Evolutionary conservation across 2,888 invertebrate genomes (phyloP).

Genomic region (Boloria euphrosyne): DNA sequence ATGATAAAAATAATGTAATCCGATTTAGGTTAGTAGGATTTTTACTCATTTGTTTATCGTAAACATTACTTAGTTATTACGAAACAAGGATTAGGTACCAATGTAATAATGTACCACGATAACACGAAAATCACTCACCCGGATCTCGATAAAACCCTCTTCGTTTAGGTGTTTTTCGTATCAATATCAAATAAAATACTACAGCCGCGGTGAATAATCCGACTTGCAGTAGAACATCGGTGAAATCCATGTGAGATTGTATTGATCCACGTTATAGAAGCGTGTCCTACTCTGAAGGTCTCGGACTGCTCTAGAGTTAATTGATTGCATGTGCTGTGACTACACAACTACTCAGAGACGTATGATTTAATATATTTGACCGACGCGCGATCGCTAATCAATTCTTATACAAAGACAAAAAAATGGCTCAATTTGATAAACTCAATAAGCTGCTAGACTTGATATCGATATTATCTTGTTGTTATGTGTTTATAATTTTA

Average conservation of each 20-base stretch:
- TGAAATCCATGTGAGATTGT: slow-evolving; percentile 56
- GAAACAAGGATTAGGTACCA: not conserved
- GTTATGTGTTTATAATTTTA: slow-evolving; percentile 1
- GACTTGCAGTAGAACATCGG: slow-evolving; percentile 61
- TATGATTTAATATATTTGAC: slow-evolving; percentile 25
- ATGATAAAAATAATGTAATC: no score
- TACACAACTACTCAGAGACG: slow-evolving; percentile 29
- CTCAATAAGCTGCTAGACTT: not conserved
- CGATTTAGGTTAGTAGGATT: no score
- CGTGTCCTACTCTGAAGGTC: not conserved
- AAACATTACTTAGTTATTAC: not conserved
- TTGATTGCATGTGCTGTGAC: slow-evolving; percentile 10
- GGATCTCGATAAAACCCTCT: slow-evolving; percentile 56
- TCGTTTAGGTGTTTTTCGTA: slow-evolving; percentile 51
- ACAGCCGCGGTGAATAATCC: slow-evolving; percentile 62
- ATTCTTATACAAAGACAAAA: slow-evolving; percentile 11
- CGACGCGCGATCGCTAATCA: slow-evolving; percentile 19
- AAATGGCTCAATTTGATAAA: slow-evolving; percentile 20
- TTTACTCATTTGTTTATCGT: no score
- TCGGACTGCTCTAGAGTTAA: slow-evolving; percentile 7
- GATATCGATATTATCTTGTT: slow-evolving; percentile 6
- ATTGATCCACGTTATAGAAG: no score
- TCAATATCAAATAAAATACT: slow-evolving; percentile 62
- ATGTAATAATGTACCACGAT: not conserved
- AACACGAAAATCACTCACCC: slow-evolving; percentile 48